phyloP scores from a whole-genome alignment of 2,888 invertebrate genomes.

The Nemotelus pantherinus region DNA sequence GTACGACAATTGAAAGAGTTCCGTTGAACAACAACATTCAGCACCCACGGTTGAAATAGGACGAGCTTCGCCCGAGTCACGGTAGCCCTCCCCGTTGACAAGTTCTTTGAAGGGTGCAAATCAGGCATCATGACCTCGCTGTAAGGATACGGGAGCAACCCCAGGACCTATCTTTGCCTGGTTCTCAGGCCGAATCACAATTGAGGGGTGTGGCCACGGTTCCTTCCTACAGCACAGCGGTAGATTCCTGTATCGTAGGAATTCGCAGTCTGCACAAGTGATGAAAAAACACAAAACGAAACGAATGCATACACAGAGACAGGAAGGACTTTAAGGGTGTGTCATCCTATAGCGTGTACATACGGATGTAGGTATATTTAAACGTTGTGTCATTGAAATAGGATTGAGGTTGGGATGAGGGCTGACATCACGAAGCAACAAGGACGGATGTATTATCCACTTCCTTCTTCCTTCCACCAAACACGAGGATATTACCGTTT shows the following conservation, averaged over 20 bases:
- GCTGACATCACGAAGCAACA: conserved; percentile 63
- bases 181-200: conserved; percentile 51
- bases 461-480: conserved; percentile 67
- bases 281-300: conserved; percentile 22
- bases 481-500: conserved; percentile 67
- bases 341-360: conserved; percentile 41
- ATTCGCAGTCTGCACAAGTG: conserved; percentile 45
- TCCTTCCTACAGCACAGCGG: conserved; percentile 35
- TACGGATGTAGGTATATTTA: conserved; percentile 34
- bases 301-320: conserved; percentile 37
- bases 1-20: conserved; percentile 63
- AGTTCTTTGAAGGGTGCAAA: conserved; percentile 17
- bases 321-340: conserved; percentile 46
- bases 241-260: conserved; percentile 47
- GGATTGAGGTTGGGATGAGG: conserved; percentile 57
- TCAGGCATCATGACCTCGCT: conserved; percentile 11
- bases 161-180: conserved; percentile 55
- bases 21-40: conserved; percentile 36
- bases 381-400: conserved; percentile 30
- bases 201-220: conserved; percentile 46
- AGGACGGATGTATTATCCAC: conserved; percentile 67
- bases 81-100: conserved; percentile 52
- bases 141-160: conserved; percentile 9
- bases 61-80: conserved; percentile 35
- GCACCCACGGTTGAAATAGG: conserved; percentile 39